Evolutionary conservation across 2,113 vertebrate species (phyloP).

Genomic region (Hippocampus mohnikei): DNA sequence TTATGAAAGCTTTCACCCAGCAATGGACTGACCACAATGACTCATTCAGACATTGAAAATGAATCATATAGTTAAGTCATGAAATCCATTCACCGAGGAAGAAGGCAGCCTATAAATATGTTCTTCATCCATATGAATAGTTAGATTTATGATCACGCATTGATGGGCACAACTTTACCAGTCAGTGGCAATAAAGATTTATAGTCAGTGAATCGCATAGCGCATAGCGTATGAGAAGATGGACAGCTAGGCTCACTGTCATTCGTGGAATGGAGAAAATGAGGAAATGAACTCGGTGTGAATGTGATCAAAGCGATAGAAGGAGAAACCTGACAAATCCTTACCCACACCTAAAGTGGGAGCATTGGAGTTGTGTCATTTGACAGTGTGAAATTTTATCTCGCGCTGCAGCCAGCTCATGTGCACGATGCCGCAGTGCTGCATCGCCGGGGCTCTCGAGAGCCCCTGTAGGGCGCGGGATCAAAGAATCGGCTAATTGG

Average conservation of each 20-base stretch:
- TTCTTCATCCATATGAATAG: too few species aligned
- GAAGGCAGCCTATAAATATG: too few species aligned
- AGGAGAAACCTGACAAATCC: constrained; percentile 23
- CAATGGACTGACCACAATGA: not conserved
- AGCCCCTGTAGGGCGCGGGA: constrained; percentile 25
- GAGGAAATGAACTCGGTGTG: constrained; percentile 1
- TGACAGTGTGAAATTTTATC: constrained; percentile 15
- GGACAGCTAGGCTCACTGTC: not conserved
- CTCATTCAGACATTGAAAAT: not conserved
- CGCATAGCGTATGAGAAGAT: too few species aligned
- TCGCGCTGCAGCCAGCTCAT: constrained; percentile 11
- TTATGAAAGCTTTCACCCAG: too few species aligned
- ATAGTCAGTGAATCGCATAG: not conserved
- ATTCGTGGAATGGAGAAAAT: constrained; percentile 15
- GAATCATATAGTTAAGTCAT: not conserved
- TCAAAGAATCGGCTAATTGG: constrained; percentile 50
- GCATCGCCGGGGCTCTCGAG: constrained; percentile 19
- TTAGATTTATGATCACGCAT: not conserved
- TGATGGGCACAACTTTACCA: not conserved
- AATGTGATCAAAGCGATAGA: constrained; percentile 38
- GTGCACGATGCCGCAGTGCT: constrained; percentile 17
- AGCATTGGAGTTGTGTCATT: constrained; percentile 2
- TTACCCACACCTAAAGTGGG: constrained; percentile 13
- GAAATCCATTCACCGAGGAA: not conserved
- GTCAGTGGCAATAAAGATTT: not conserved